Base-by-base conservation (phyloP, 2,888 invertebrate genomes). In the Campoletis raptor region DNA sequence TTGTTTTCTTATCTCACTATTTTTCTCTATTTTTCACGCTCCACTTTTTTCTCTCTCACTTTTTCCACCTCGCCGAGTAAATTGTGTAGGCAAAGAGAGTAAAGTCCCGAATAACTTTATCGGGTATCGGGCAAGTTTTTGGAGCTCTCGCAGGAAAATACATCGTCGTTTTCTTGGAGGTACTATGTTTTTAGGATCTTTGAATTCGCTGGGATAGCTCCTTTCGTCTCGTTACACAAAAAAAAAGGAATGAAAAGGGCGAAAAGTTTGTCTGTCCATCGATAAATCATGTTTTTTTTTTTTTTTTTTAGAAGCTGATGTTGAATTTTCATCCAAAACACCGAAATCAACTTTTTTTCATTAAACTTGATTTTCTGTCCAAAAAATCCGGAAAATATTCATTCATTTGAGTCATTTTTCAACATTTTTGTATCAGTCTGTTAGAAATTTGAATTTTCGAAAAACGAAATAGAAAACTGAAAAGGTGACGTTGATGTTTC, bases 61-160 rank as follows among this genome's bases (percentile, higher is more conserved):
- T 67, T 21, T 42, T 69, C 37, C 10, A n/a, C n/a, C 37, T 66
- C 66, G 4, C 40, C 61, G 2, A 61, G 61, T 61, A 30, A 61
- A 61, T 61, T 61, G 7, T 30, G 30, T 61, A 30, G 61, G 61
- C 30, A 61, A 48, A 61, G 61, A 15, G 15, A 61, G 61, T 61
- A 30, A 61, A 61, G 61, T 61, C 61, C 30, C 30, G 61, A 61
- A 61, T 61, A 61, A 61, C 30, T 61, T 61, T 61, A 61, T 61
- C 61, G 15, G 15, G 30, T 30, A 61, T 61, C 61, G 61, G 6
- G 30, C 61, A 30, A 61, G 30, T 61, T 61, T 61, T 61, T 4
- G 30, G 30, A 57, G 12, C 30, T 61, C 30, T 61, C 30, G 15
- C 6, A 30, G 15, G 30, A 15, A 30, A 30, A 61, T 61, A 15